Evolutionary conservation across 2,797 vertebrate genomes (phyloP), one percentile per base, ranked within the genome.

Genomic region (Brachyrhaphis roseni): DNA sequence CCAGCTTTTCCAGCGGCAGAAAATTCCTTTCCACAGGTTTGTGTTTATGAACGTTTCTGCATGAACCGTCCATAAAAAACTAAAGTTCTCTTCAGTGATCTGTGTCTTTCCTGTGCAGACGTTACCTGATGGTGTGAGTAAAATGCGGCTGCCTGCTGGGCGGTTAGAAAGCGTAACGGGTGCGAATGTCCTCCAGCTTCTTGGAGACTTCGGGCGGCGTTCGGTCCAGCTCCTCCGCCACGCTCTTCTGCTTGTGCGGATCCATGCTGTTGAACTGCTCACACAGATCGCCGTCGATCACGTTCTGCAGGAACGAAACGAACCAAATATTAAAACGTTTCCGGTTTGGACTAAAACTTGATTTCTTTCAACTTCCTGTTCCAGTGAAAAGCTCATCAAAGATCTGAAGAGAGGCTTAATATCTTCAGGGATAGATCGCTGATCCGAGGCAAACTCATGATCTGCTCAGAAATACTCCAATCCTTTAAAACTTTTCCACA

Each of bases 211-310:
- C 98, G 0, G 98, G 97, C 0, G 98, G 98, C 1, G 98, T 99
- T 82, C 98, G 90, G 94, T 99, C 98, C 89, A 99, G 93, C 90
- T 99, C 98, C 81, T 99, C 98, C 0, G 98, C 97, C 68, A 99
- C 98, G 0, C 98, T 99, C 87, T 99, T 99, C 94, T 99, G 98
- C 85, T 99, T 99, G 91, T 97, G 97, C 1, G 97, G 98, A 79
- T 99, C 98, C 98, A 99, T 99, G n/a, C 98, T 99, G 92, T 99
- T 99, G 80, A 99, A 99, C 94, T 99, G 98, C 91, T 99, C 98
- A 77, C 98, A 99, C 72, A 99, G 96, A 87, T 99, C 98, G 80
- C 98, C 98, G 66, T 99, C 98, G 5, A 99, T 99, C 92, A 99
- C 98, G 41, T 99, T 99, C 98, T 99, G 90, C 11, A 83, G 80